Evolutionary conservation across 2,113 vertebrate genomes (phyloP), one percentile per base, ranked within the genome.

Genomic region (Neopipo cinnamomea): DNA sequence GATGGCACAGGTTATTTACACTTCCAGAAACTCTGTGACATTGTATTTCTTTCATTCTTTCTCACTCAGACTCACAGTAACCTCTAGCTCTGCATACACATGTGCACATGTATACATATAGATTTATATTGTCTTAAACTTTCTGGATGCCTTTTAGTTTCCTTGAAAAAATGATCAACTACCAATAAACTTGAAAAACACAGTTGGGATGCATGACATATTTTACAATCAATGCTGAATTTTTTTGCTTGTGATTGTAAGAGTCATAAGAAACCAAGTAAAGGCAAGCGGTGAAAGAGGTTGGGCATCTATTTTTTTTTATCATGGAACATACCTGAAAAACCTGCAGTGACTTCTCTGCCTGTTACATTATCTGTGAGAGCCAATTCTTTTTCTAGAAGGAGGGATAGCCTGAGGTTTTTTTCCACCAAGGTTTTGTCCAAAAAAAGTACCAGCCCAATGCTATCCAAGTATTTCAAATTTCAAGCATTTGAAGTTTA

Each of bases 281-380:
- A 35, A 95, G 81, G 23, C 93, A 61, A 90, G 3, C 7, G 19
- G 13, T 56, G 31, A 58, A 91, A 96, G 84, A 88, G 56, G 75
- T 79, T 91, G 41, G 71, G 49, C 59, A 82, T 24, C 66, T 93
- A 82, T 93, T 93, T 96, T 76, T 91, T 91, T 93, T 88, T 86
- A 50, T 58, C 78, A 92, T 25, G 28, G 76, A 63, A 65, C 53
- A 78, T 53, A 87, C 55, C 72, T 75, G 39, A 96, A 81, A 79
- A 89, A 89, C 61, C 68, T 59, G 44, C 56, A 92, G n/a, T 53
- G 75, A 92, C 95, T 87, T 92, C 63, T 95, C 93, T 95, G 68
- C 85, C 75, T 95, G 52, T 70, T 94, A 81, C 55, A 76, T 92
- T 96, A 80, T 37, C 58, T 94, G 78, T 96, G 91, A 96, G 91